phyloP scores from a whole-genome alignment of 2,113 vertebrate genomes.

The Mesocricetus auratus region DNA sequence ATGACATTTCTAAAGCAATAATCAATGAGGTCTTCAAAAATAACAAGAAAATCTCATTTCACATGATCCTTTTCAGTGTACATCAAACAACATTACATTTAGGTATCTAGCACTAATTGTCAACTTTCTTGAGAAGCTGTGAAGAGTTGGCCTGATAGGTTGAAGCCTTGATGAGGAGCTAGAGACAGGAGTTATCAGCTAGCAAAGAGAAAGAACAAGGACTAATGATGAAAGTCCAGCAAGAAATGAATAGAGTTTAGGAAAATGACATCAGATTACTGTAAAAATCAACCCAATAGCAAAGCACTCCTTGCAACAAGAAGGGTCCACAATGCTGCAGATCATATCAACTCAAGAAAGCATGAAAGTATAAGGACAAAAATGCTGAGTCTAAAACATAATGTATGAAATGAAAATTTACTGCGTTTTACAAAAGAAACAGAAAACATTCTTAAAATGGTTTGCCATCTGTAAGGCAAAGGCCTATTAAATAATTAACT shows the following conservation, averaged over 20 bases:
- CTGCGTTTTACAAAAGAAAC: neutral
- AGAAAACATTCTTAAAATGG: neutral
- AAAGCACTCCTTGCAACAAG: neutral
- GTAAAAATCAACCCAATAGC: neutral
- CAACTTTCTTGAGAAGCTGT: neutral
- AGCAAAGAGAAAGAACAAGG: neutral
- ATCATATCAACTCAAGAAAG: neutral
- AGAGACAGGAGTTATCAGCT: neutral
- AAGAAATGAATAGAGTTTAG: neutral
- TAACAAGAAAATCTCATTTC: neutral
- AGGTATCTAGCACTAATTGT: neutral
- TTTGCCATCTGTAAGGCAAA: slow-evolving; percentile 40
- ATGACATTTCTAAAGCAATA: neutral
- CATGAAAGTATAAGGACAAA: neutral
- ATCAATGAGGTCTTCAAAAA: neutral
- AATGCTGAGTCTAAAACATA: neutral
- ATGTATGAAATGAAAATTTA: neutral
- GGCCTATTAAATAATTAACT: neutral
- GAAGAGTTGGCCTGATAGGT: neutral
- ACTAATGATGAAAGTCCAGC: neutral
- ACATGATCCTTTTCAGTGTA: neutral
- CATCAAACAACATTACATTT: neutral
- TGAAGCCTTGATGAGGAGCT: neutral
- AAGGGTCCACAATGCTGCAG: neutral
- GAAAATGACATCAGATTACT: neutral